Evolutionary conservation across 2,113 vertebrate species (phyloP).

Genomic region (Sorex fumeus): DNA sequence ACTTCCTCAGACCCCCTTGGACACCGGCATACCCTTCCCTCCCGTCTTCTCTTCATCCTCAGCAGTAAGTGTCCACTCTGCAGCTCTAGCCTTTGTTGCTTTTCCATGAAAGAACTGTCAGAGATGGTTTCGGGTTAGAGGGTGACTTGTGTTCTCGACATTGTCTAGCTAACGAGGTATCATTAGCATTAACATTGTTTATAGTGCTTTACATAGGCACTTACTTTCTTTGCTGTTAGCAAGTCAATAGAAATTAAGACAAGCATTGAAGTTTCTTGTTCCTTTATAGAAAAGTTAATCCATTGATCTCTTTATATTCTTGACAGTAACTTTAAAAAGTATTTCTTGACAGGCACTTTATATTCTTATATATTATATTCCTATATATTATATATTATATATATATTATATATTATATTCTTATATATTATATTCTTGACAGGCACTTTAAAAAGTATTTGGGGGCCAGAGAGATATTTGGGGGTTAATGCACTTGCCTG

Average conservation of each 20-base stretch:
- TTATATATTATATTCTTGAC: too few relatives aligned
- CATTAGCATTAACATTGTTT: slow-evolving; percentile 50
- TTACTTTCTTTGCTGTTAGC: slow-evolving; percentile 42
- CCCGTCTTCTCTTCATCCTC: slow-evolving; percentile 96
- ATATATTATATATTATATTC: too few relatives aligned
- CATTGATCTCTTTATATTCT: slow-evolving; percentile 58
- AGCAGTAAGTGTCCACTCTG: slow-evolving; percentile 88
- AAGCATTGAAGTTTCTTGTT: not conserved
- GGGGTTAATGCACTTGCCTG: too few relatives aligned
- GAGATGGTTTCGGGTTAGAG: slow-evolving; percentile 39
- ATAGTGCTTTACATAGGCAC: slow-evolving; percentile 34
- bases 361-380: too few relatives aligned
- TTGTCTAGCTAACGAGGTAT: slow-evolving; percentile 36
- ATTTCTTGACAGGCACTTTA: not conserved
- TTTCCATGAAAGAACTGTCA: slow-evolving; percentile 50
- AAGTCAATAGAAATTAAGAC: slow-evolving; percentile 56
- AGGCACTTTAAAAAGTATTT: too few relatives aligned
- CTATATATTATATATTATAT: too few relatives aligned
- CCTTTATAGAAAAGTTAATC: slow-evolving; percentile 35
- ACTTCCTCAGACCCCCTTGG: slow-evolving; percentile 94
- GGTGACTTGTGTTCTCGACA: slow-evolving; percentile 50
- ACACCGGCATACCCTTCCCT: slow-evolving; percentile 96
- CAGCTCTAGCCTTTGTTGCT: slow-evolving; percentile 48
- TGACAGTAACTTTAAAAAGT: not conserved
- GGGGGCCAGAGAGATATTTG: too few relatives aligned